Evolutionary conservation across 2,797 vertebrate genomes (phyloP), one percentile per base, ranked within the genome.

Genomic region (Melopsittacus undulatus): DNA sequence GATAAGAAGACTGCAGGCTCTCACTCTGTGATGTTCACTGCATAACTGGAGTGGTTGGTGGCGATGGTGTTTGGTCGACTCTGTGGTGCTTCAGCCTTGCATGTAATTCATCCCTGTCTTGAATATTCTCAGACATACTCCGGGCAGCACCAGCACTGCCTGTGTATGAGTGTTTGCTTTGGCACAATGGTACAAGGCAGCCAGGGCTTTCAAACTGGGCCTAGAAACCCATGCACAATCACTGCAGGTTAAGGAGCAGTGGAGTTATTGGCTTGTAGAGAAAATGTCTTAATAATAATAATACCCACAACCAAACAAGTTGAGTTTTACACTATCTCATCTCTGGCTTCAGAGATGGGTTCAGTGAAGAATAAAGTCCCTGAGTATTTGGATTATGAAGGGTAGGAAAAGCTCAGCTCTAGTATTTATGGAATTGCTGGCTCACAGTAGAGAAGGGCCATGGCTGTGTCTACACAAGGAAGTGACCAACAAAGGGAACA

Each of bases 21-120:
- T 64, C 23, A 11, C 63, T 5, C 69, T 14, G 4, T 17, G 66
- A 30, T 20, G 48, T 22, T 79, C 56, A 14, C 69, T 46, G 12
- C 83, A 34, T 30, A 80, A 67, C 52, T 48, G 27, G 63, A 40
- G 45, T 0, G 0, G 57, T 15, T 36, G 56, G 2, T 59, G 23
- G 75, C 0, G 69, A 5, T 34, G 40, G 68, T 4, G 48, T 72
- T 67, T 29, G 46, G 49, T 29, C 0, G 0, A 13, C 56, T 22
- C 1, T 23, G 61, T 9, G 43, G 56, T 8, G 4, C 34, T 54
- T 69, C 45, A 73, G 49, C 36, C 40, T 19, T 32, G 32, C 5
- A 0, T 11, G 26, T 9, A 46, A n/a, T 36, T 61, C 83, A 22
- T n/a, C 64, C 75, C 17, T 26, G 42, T 12, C 38, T 34, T 6